Percentiles rank a stretch among this genome's conserved stretches.
phyloP scores from a whole-genome alignment of 2,888 invertebrate genomes.

The Pycnomerus fuliginosus region DNA sequence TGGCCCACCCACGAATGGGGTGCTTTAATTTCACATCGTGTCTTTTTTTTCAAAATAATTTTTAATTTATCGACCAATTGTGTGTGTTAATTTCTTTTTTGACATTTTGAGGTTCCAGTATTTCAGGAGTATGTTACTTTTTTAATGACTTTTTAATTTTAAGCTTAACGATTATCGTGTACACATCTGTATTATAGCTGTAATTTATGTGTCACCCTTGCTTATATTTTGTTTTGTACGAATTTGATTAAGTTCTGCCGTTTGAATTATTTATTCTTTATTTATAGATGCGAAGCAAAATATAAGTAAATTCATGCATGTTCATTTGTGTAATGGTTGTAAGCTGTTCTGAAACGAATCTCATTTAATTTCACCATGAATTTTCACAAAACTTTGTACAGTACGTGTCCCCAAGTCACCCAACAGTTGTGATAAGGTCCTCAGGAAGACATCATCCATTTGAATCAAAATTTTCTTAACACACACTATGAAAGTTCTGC shows the following conservation, averaged over 20 bases:
- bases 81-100: slow-evolving; percentile 29
- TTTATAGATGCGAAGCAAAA: slow-evolving; percentile 34
- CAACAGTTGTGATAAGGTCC: slow-evolving; percentile 52
- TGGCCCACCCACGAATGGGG: slow-evolving; percentile 72
- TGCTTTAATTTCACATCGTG: slow-evolving; percentile 52
- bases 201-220: slow-evolving; percentile 51
- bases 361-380: slow-evolving; percentile 28
- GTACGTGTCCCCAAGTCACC: slow-evolving; percentile 20
- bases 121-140: slow-evolving; percentile 36
- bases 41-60: slow-evolving; percentile 7
- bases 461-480: slow-evolving; percentile 43
- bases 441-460: slow-evolving; percentile 52
- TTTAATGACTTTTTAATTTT: slow-evolving; percentile 37
- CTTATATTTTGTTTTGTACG: slow-evolving; percentile 40
- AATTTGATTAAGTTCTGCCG: slow-evolving; percentile 25
- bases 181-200: slow-evolving; percentile 50
- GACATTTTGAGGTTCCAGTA: slow-evolving; percentile 45
- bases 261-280: slow-evolving; percentile 19
- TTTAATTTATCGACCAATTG: slow-evolving; percentile 41
- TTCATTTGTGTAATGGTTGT: slow-evolving; percentile 38
- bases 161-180: slow-evolving; percentile 42
- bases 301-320: slow-evolving; percentile 41
- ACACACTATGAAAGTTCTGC: slow-evolving; percentile 17
- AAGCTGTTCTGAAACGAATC: slow-evolving; percentile 41
- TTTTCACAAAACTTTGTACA: slow-evolving; percentile 27